phyloP scores from a whole-genome alignment of 2,888 invertebrate species.

The Leucoma salicis region DNA sequence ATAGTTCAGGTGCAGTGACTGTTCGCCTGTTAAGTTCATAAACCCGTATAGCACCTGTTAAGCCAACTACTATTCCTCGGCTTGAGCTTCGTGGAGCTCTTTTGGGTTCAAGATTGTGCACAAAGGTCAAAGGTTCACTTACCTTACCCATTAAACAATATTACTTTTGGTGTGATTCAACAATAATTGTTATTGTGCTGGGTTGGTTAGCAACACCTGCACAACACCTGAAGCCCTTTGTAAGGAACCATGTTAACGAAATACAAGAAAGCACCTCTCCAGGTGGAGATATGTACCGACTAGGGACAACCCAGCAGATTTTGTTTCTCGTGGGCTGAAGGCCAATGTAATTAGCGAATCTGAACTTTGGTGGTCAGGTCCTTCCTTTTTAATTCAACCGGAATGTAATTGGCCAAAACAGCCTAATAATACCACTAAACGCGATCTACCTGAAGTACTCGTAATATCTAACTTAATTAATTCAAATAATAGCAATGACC shows the following conservation, averaged over 20 bases:
- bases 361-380: not conserved
- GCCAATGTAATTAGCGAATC: not conserved
- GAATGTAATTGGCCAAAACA: not conserved
- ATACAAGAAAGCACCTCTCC: not conserved
- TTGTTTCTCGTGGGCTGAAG: conserved; percentile 1
- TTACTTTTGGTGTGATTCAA: not conserved
- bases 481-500: no score
- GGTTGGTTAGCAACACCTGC: not conserved
- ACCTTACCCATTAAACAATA: not conserved
- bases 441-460: no score
- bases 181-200: not conserved
- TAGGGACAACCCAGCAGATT: no score
- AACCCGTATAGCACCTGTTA: no score
- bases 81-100: not conserved
- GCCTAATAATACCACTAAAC: no score
- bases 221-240: not conserved
- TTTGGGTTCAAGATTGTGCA: not conserved
- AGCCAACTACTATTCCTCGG: no score
- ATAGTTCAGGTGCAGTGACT: no score
- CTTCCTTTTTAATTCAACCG: not conserved
- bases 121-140: not conserved
- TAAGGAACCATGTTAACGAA: not conserved
- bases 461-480: no score
- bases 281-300: not conserved
- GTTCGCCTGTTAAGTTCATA: no score